phyloP scores from a whole-genome alignment of 64 coral and sea anemone species.

The Montipora capricornis region DNA sequence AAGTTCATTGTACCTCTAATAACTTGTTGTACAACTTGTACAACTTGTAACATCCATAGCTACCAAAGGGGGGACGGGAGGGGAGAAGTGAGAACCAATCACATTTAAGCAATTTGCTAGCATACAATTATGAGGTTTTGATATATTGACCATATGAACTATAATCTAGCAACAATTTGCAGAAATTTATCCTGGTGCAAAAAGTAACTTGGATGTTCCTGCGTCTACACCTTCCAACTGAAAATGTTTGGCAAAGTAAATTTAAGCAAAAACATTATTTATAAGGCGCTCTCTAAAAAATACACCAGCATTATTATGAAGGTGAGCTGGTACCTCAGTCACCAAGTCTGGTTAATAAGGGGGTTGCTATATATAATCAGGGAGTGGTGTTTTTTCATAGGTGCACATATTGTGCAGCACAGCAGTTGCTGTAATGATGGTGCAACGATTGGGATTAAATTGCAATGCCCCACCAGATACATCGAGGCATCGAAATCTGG shows the following conservation, averaged over 20 bases:
- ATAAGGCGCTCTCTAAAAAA: slow-evolving; percentile 29
- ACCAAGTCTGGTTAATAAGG: slow-evolving; percentile 20
- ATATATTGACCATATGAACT: not conserved
- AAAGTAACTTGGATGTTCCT: slow-evolving; percentile 32
- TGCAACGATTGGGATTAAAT: not conserved
- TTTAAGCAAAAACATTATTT: slow-evolving; percentile 1
- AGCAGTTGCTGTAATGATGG: slow-evolving; percentile 35
- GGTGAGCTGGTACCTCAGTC: slow-evolving; percentile 33
- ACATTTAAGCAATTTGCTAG: slow-evolving; percentile 10
- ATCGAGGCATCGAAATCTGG: slow-evolving; percentile 22
- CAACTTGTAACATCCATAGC: no score
- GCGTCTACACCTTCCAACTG: not conserved
- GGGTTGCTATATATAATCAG: slow-evolving; percentile 2
- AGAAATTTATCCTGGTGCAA: not conserved
- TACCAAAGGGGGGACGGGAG: no score
- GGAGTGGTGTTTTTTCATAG: slow-evolving; percentile 38
- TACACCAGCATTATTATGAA: slow-evolving; percentile 16
- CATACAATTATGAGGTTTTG: not conserved
- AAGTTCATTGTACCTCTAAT: not conserved
- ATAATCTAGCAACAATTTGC: not conserved
- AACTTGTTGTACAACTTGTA: no score
- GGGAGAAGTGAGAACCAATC: no score
- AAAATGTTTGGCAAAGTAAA: not conserved
- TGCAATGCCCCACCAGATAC: slow-evolving; percentile 51
- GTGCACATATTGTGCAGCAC: slow-evolving; percentile 52